phyloP scores from a whole-genome alignment of 2,888 invertebrate genomes.

The Tipula lateralis region DNA sequence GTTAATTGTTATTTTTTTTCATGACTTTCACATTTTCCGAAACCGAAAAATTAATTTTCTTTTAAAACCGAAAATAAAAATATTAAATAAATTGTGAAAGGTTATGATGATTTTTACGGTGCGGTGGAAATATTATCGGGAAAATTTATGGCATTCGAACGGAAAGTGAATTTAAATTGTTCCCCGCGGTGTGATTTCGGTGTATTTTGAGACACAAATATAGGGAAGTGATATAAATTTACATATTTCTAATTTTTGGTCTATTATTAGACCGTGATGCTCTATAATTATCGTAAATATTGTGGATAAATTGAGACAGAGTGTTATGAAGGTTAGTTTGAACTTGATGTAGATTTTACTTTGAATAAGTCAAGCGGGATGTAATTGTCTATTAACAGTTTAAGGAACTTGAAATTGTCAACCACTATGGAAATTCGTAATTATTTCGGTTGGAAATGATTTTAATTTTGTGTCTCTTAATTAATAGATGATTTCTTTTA shows the following conservation, averaged over 20 bases:
- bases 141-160: background rate
- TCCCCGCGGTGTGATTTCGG: conserved; percentile 5
- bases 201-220: background rate
- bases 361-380: background rate
- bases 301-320: background rate
- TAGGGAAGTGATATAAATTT: background rate
- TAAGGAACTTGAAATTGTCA: too few species aligned
- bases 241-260: background rate
- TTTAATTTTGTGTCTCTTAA: too few species aligned
- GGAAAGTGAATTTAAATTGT: background rate
- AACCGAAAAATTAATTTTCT: background rate
- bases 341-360: background rate
- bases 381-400: background rate
- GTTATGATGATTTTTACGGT: background rate
- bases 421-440: too few species aligned
- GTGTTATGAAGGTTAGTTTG: background rate
- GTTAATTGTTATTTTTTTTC: conserved; percentile 6
- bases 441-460: too few species aligned
- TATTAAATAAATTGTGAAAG: conserved; percentile 24
- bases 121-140: conserved; percentile 5
- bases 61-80: background rate
- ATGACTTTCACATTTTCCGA: background rate
- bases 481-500: too few species aligned
- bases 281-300: background rate
- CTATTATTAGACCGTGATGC: background rate